A percentile compares a stretch with the other conserved stretches of the same genome.
Evolutionary conservation across 1,140 invertebrate genomes (phyloP).

Genomic region (Wasmannia auropunctata): DNA sequence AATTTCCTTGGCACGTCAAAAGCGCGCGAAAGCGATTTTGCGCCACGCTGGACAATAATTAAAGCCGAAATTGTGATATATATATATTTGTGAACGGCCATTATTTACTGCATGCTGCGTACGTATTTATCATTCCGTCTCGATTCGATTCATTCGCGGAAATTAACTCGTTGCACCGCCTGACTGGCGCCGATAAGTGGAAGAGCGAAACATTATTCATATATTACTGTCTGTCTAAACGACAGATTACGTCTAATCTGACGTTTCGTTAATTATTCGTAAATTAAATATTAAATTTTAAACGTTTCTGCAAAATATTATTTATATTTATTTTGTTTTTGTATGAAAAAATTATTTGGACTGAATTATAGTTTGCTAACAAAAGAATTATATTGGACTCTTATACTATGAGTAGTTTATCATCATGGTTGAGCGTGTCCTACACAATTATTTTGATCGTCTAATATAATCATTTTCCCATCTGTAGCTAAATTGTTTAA

Average conservation of each 20-base stretch:
- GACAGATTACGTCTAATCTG: background rate
- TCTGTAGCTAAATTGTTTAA: background rate
- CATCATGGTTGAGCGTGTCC: too few relatives aligned
- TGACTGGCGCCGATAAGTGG: background rate
- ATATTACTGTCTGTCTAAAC: background rate
- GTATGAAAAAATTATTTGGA: too few relatives aligned
- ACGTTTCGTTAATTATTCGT: background rate
- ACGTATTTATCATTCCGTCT: slow-evolving; percentile 10
- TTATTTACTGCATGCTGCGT: slow-evolving; percentile 9
- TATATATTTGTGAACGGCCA: slow-evolving; percentile 14
- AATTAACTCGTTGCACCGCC: slow-evolving; percentile 6
- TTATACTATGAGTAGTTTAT: too few relatives aligned
- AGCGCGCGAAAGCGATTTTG: background rate
- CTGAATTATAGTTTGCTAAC: too few relatives aligned
- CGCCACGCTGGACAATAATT: slow-evolving; percentile 25
- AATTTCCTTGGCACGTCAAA: slow-evolving; percentile 38
- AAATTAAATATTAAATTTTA: background rate
- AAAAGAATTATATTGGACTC: too few relatives aligned
- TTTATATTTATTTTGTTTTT: too few relatives aligned
- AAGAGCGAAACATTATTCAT: background rate
- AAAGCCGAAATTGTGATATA: slow-evolving; percentile 33
- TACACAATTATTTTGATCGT: too few relatives aligned
- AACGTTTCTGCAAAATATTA: background rate
- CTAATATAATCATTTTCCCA: too few relatives aligned
- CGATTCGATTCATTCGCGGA: slow-evolving; percentile 32